phyloP scores from a whole-genome alignment of 2,113 vertebrate genomes.

The Columba livia region DNA sequence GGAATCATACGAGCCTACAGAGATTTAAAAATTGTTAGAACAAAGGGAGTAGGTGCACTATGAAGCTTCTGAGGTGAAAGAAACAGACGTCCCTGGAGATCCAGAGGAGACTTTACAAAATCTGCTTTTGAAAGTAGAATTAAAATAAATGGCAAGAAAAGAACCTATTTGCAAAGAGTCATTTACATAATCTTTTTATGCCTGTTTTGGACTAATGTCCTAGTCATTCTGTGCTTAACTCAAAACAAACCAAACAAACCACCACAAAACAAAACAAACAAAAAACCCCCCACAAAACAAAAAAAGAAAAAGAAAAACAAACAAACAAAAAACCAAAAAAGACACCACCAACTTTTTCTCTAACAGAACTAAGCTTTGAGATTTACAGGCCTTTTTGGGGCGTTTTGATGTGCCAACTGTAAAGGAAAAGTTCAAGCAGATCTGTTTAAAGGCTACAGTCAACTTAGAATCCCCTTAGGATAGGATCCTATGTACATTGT shows the following conservation, averaged over 20 bases:
- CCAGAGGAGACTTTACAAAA: neutral
- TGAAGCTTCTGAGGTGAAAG: neutral
- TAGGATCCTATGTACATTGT: neutral
- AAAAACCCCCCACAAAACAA: too few relatives aligned
- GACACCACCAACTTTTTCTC: neutral
- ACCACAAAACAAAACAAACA: neutral
- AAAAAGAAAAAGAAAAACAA: neutral
- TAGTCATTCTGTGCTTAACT: neutral
- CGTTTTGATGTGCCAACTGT: neutral
- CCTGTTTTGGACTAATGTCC: neutral
- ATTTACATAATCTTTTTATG: neutral
- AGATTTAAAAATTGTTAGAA: neutral
- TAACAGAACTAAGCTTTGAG: neutral
- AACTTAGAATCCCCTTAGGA: neutral
- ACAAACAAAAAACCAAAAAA: neutral
- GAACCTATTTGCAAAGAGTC: neutral
- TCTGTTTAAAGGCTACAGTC: neutral
- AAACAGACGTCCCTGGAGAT: neutral
- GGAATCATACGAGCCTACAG: neutral
- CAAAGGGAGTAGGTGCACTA: neutral
- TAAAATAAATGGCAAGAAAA: neutral
- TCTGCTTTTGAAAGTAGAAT: neutral
- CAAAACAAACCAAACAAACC: too few relatives aligned
- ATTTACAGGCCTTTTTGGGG: neutral
- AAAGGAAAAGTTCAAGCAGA: neutral